A percentile compares a stretch with the other conserved stretches of the same genome.
These are phyloP conservation scores for Pachypanchax playfairii DNA, from an alignment of 2,113 vertebrate species.

Conservation along the genomic window DNA sequence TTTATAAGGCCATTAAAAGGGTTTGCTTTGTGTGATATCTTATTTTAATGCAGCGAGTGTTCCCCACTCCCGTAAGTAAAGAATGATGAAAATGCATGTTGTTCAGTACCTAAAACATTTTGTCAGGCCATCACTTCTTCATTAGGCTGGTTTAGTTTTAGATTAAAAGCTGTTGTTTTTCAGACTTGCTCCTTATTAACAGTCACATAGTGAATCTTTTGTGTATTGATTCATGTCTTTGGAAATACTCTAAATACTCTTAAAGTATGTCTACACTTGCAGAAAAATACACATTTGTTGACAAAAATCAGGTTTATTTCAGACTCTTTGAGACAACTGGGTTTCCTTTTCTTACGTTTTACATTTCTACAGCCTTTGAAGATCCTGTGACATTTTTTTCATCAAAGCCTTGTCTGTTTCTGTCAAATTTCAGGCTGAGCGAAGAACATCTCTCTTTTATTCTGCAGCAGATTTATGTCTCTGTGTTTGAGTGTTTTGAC, in stretches of 20 bases:
- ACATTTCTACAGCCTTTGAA: conserved; percentile 45
- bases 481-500: conserved; percentile 17
- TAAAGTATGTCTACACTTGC: neutral
- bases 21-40: too few relatives aligned
- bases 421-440: conserved; percentile 27
- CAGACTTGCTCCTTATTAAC: too few relatives aligned
- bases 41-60: too few relatives aligned
- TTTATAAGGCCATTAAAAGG: neutral
- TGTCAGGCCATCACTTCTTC: conserved; percentile 1
- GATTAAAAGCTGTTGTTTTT: neutral
- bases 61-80: too few relatives aligned
- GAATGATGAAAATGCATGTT: too few relatives aligned
- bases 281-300: neutral
- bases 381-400: conserved; percentile 19
- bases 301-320: neutral
- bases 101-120: neutral
- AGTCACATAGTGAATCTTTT: too few relatives aligned
- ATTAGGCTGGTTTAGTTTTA: neutral
- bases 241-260: too few relatives aligned
- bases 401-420: conserved; percentile 24
- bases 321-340: neutral
- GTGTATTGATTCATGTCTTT: too few relatives aligned
- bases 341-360: conserved; percentile 42
- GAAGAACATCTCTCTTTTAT: conserved; percentile 11
- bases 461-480: conserved; percentile 1